Conservation (phyloP, 2,888 invertebrate genomes). For the Cotesia congregata region DNA sequence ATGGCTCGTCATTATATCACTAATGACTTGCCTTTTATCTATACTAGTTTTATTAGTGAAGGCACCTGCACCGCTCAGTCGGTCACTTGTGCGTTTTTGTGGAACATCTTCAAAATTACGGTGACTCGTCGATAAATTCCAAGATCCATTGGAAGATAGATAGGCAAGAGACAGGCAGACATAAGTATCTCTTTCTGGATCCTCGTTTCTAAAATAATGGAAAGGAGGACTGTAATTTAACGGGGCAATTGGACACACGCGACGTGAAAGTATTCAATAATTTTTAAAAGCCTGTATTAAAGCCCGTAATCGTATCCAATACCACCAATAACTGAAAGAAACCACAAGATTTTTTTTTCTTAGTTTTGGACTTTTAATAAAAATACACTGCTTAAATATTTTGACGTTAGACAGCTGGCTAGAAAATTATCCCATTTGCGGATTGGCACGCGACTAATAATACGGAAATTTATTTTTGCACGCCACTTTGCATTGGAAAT, state of each 20-base stretch:
- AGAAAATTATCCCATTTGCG: not conserved
- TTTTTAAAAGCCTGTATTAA: slow-evolving; percentile 15
- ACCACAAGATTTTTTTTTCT: not conserved
- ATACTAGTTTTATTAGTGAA: not conserved
- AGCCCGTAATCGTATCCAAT: not conserved
- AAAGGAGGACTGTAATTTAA: not conserved
- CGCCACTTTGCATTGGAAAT: not conserved
- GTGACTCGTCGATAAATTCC: slow-evolving; percentile 11
- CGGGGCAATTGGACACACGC: slow-evolving; percentile 16
- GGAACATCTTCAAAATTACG: slow-evolving; percentile 11
- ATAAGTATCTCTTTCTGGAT: not conserved
- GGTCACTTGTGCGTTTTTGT: not conserved
- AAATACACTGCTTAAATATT: not conserved
- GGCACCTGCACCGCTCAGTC: not conserved
- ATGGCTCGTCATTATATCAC: slow-evolving; percentile 5
- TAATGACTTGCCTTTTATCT: not conserved
- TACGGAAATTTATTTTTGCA: not conserved
- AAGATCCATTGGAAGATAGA: not conserved
- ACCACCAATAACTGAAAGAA: slow-evolving; percentile 3
- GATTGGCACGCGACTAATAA: not conserved
- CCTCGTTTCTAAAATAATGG: not conserved
- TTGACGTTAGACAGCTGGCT: not conserved
- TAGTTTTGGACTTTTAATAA: not conserved
- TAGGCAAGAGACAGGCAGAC: not conserved
- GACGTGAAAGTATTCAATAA: slow-evolving; percentile 21